Evolutionary conservation across 1,140 invertebrate genomes (phyloP), one percentile per base, ranked within the genome.

Genomic region (Tetramorium parvispinum): DNA sequence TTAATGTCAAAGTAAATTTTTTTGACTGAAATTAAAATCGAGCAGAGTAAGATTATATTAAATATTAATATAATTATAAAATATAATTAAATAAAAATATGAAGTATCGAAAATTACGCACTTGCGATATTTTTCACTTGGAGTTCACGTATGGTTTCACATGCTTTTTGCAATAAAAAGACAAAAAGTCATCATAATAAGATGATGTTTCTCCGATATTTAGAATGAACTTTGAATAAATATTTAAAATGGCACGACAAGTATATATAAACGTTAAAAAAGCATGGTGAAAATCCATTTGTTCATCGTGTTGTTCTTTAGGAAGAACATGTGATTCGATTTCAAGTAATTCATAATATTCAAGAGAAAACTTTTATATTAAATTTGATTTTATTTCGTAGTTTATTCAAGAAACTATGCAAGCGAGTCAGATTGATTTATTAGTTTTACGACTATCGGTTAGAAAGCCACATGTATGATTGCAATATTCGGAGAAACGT

Each of bases 261-360:
- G 13, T 13, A 46, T 46, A 27, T 18, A 65, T 49, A n/a, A 18
- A 3, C 21, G 4, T 27, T 55, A 83, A 73, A 70, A 53, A 63
- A 88, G 78, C 43, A 85, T n/a, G 46, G 55, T 75, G 76, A 66
- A 85, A 70, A 63, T 55, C 40, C 37, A 51, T 85, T 85, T 88
- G 40, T 78, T 88, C 11, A 46, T 61, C n/a, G 61, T 57, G 27
- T 4, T 73, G 43, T 65, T 51, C 13, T 78, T n/a, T 1, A 18
- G 21, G 5, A 51, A 63, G 32, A 65, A 46, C 11, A n/a, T 37
- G 18, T 16, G 18, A 63, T 37, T 65, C 7, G 7, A 66, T 27
- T 49, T 11, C 11, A 68, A 57, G 27, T 21, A 53, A 59, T 61
- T 59, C 3, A 13, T 6, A 32, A 27, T 27, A 1, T 57, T 57